Conservation (phyloP, 2,888 invertebrate species). For the Autographa pulchrina region DNA sequence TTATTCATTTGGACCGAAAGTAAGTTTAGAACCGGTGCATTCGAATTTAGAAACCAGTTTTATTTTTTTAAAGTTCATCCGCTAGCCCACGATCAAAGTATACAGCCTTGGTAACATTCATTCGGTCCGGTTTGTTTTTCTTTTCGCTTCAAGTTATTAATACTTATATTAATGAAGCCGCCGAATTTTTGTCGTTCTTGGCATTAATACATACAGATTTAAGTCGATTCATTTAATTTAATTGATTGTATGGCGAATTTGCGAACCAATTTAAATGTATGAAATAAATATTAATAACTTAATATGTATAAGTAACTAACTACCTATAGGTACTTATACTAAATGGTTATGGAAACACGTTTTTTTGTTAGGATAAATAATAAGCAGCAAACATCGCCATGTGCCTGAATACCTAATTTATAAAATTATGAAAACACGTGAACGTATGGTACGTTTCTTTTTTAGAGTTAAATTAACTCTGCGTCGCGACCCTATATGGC, state of each 20-base stretch:
- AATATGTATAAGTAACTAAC: neutral
- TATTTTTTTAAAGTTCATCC: constrained; percentile 60
- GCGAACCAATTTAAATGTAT: neutral
- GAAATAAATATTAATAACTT: neutral
- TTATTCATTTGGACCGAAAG: constrained; percentile 41
- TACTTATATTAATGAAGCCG: constrained; percentile 35
- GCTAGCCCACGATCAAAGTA: constrained; percentile 50
- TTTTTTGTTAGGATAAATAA: neutral
- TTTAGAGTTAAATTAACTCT: no score
- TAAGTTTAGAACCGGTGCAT: constrained; percentile 60
- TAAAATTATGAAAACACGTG: no score
- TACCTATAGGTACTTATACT: neutral
- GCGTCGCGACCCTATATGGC: no score
- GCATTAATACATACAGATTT: neutral
- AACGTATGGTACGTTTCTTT: no score
- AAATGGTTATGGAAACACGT: neutral
- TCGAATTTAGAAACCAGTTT: constrained; percentile 72
- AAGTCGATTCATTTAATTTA: constrained; percentile 11
- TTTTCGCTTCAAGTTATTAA: constrained; percentile 31
- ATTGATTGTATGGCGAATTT: neutral
- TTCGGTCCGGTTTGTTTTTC: constrained; percentile 47
- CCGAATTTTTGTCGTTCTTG: constrained; percentile 28
- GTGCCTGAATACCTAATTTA: no score
- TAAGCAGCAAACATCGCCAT: no score
- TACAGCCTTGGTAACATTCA: constrained; percentile 58